Conservation (phyloP, 2,797 vertebrate species). For the Petrocephalus schoutedeni region DNA sequence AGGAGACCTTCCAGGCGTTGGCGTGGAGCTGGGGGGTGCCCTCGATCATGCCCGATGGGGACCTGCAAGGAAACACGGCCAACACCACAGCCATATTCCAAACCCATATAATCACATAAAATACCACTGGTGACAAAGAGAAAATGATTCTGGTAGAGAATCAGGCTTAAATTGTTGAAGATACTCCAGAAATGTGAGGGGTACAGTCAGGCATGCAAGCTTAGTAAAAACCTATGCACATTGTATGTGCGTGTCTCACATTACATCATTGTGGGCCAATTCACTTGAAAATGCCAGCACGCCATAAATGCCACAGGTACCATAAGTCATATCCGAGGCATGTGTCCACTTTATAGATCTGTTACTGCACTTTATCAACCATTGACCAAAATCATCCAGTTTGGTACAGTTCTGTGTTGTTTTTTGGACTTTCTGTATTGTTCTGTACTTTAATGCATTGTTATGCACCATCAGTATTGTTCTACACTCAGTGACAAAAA, state of each 20-base stretch:
- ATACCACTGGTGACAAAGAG: not conserved
- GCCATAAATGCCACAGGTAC: not conserved
- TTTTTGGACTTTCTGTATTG: too few relatives aligned
- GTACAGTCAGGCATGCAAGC: not conserved
- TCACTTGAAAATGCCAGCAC: not conserved
- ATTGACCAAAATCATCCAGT: not conserved
- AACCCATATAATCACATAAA: not conserved
- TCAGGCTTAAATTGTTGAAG: not conserved
- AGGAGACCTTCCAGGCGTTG: constrained; percentile 92
- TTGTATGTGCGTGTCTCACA: not conserved
- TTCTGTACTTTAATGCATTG: too few relatives aligned
- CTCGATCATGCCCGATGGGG: constrained; percentile 96
- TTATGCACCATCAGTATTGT: too few relatives aligned
- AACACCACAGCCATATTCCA: not conserved
- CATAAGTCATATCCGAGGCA: not conserved
- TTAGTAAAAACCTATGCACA: not conserved
- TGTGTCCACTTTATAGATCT: not conserved
- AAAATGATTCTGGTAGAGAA: not conserved
- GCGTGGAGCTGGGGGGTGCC: constrained; percentile 94
- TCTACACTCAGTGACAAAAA: too few relatives aligned
- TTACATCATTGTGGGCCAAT: not conserved
- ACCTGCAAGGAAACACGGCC: constrained; percentile 58
- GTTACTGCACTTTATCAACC: not conserved
- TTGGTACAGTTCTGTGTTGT: not conserved
- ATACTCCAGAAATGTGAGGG: not conserved